These are phyloP conservation scores for Balanococcus diminutus DNA, from an alignment of 2,888 invertebrate species.

Conservation along the genomic window DNA sequence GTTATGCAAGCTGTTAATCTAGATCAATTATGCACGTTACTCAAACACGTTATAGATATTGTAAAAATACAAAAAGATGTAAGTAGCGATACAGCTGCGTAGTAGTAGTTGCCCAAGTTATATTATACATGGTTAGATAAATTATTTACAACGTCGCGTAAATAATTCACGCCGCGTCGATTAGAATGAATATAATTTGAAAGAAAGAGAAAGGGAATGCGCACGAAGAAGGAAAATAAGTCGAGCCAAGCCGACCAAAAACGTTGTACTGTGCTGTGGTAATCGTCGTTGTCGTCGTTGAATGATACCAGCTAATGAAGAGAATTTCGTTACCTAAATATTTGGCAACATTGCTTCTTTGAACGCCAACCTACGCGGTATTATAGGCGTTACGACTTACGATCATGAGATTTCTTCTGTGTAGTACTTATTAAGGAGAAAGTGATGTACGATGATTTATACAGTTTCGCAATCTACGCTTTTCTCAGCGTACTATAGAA, in stretches of 20 bases:
- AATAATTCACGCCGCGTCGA: constrained; percentile 5
- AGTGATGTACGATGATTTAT: not conserved
- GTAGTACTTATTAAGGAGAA: not conserved
- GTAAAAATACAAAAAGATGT: constrained; percentile 42
- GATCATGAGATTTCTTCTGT: not conserved
- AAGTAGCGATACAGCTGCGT: not conserved
- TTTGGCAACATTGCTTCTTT: not conserved
- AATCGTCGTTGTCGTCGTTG: not conserved
- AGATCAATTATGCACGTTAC: constrained; percentile 46
- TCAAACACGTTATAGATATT: constrained; percentile 30
- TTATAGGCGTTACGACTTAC: not conserved
- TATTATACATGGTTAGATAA: not conserved
- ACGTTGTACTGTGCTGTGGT: not conserved
- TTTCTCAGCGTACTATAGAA: not conserved
- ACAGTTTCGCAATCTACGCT: not conserved
- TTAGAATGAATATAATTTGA: not conserved
- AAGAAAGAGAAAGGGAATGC: not conserved
- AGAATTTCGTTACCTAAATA: not conserved
- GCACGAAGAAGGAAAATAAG: not conserved
- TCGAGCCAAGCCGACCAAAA: too few species aligned
- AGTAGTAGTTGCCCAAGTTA: not conserved
- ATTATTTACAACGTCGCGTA: not conserved
- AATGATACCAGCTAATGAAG: not conserved
- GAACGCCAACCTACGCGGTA: not conserved
- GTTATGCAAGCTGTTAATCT: constrained; percentile 44